Percentiles rank a stretch among this genome's conserved stretches.
These are phyloP conservation scores for Ridgeia piscesae DNA, from an alignment of 1,140 invertebrate species.

Conservation along the genomic window DNA sequence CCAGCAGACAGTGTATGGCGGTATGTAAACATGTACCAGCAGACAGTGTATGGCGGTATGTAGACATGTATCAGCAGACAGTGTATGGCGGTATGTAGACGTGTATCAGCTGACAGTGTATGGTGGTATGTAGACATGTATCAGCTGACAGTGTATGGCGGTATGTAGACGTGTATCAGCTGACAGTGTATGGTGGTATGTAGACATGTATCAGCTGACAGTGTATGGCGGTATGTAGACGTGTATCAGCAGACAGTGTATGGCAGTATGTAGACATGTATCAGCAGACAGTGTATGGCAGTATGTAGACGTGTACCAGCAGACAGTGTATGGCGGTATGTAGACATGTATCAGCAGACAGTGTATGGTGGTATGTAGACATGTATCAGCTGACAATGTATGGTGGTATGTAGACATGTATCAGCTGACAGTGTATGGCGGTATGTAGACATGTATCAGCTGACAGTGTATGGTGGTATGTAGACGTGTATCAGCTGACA, in stretches of 20 bases:
- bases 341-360: slow-evolving; percentile 92
- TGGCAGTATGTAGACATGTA: slow-evolving; percentile 87
- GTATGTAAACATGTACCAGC: no score
- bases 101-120: slow-evolving; percentile 88
- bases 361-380: slow-evolving; percentile 85
- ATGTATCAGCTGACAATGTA: slow-evolving; percentile 88
- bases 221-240: slow-evolving; percentile 85
- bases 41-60: no score
- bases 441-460: slow-evolving; percentile 83
- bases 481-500: slow-evolving; percentile 92
- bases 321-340: slow-evolving; percentile 82
- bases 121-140: slow-evolving; percentile 87
- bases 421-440: no score
- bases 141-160: slow-evolving; percentile 86
- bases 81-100: slow-evolving; percentile 65
- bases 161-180: slow-evolving; percentile 91
- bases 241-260: slow-evolving; percentile 88
- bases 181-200: slow-evolving; percentile 82
- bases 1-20: no score
- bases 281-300: slow-evolving; percentile 86
- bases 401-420: slow-evolving; percentile 60
- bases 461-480: slow-evolving; percentile 82
- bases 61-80: no score
- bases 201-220: slow-evolving; percentile 92
- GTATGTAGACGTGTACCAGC: slow-evolving; percentile 91